A percentile compares a stretch with the other conserved stretches of the same genome.
phyloP scores from a whole-genome alignment of 2,888 invertebrate species.

The Heteropelma amictum region DNA sequence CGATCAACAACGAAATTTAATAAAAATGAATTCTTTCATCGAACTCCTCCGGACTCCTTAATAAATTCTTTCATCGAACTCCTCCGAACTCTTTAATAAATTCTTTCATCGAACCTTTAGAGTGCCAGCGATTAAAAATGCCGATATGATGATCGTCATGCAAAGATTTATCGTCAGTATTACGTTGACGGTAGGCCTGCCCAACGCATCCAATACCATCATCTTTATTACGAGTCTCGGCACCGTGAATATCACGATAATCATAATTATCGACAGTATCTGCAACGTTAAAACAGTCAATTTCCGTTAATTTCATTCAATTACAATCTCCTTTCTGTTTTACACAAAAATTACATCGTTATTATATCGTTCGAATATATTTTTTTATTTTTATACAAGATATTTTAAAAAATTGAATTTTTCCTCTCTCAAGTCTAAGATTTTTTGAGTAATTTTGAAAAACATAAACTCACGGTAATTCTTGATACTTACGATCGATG shows the following conservation, averaged over 20 bases:
- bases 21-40: neutral
- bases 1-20: neutral
- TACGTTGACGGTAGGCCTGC: constrained; percentile 85
- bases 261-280: constrained; percentile 84
- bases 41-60: neutral
- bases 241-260: constrained; percentile 84
- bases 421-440: too few relatives aligned
- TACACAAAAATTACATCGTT: too few relatives aligned
- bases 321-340: neutral
- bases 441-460: too few relatives aligned
- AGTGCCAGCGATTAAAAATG: constrained; percentile 87
- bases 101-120: constrained; percentile 82
- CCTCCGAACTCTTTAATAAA: neutral
- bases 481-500: constrained; percentile 83
- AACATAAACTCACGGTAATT: neutral
- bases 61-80: neutral
- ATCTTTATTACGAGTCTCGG: constrained; percentile 85
- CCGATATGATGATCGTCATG: constrained; percentile 90
- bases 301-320: constrained; percentile 8
- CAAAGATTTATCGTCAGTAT: constrained; percentile 88
- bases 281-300: too few relatives aligned
- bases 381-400: too few relatives aligned
- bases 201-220: constrained; percentile 86
- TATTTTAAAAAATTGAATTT: too few relatives aligned
- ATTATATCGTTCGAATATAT: too few relatives aligned